Percentiles rank a stretch among this genome's conserved stretches.
Conservation (phyloP, 2,797 vertebrate genomes). For the Loriculus beryllinus region DNA sequence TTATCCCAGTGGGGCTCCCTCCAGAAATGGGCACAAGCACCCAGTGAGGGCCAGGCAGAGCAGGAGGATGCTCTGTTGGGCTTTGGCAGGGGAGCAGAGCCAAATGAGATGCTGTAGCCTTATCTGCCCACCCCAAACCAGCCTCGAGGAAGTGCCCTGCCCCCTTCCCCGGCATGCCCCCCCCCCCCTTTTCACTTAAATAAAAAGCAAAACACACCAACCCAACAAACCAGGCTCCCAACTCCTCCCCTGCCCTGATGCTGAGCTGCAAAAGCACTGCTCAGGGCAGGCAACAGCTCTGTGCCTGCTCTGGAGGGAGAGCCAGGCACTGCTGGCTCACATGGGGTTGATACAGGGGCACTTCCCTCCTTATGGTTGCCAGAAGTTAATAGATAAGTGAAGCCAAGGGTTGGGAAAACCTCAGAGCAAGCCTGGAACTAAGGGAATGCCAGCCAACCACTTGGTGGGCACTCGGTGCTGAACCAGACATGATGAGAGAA, state of each 20-base stretch:
- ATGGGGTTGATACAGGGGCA: not conserved
- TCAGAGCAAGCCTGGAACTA: not conserved
- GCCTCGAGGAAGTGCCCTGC: not conserved
- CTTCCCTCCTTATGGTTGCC: not conserved
- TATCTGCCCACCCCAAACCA: conserved; percentile 40
- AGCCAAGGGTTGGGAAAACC: not conserved
- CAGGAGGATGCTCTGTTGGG: not conserved
- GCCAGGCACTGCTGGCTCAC: not conserved
- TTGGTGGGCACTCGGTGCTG: not conserved
- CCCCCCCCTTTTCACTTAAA: not conserved
- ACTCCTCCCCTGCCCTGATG: not conserved
- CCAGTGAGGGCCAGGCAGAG: not conserved
- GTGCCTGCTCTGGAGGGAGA: not conserved
- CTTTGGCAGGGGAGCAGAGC: not conserved
- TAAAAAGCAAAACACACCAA: not conserved
- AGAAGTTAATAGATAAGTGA: not conserved
- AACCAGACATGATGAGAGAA: fast-evolving
- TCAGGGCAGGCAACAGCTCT: not conserved
- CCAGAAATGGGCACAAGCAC: fast-evolving
- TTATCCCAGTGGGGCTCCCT: fast-evolving
- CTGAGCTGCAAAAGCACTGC: not conserved
- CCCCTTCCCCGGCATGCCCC: not conserved
- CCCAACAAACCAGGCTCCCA: not conserved
- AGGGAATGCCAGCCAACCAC: not conserved
- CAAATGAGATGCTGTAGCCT: not conserved